Evolutionary conservation across 2,888 invertebrate species (phyloP), one percentile per base, ranked within the genome.

Genomic region (Rhamnusium bicolor): DNA sequence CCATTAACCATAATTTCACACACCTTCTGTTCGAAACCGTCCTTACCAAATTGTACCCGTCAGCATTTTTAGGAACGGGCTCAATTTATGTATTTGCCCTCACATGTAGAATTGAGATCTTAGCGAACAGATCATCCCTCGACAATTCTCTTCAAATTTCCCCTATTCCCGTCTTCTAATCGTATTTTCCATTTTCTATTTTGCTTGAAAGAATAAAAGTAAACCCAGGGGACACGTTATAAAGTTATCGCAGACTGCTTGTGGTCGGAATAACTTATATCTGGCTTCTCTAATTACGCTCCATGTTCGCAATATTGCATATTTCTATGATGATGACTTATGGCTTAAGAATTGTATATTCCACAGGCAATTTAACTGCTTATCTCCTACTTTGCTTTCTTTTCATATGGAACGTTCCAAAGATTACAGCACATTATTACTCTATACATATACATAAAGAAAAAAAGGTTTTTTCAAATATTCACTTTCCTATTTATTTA

Each of bases 1-100:
- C 65, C 53, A 65, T 65, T 53, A 47, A 47, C 58, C 47, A 58
- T 58, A 67, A 53, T 56, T 54, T n/a, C 58, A 14, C 40, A 29
- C 61, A 72, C 67, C 66, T 72, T 60, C 61, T 68, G 69, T 18
- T 65, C 56, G 69, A 65, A 51, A 68, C 60, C 67, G 61, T 72
- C 71, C 67, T 74, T 67, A 71, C 53, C 53, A 66, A 71, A 63
- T 58, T 49, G 40, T 46, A 10, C 27, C 29, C 46, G 67, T 79
- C 75, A 72, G 72, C 70, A 58, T 67, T 67, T 76, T 66, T 69
- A 29, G 49, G 51, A 58, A 62, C 65, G 75, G 73, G 71, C 72
- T 40, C 82, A 83, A 84, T 84, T 84, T 84, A 83, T 83, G 82
- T 83, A 82, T 83, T 83, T 83, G 82, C 80, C 81, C 79, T 75